Base-by-base conservation (phyloP, 2,797 vertebrate genomes). In the Emys orbicularis region DNA sequence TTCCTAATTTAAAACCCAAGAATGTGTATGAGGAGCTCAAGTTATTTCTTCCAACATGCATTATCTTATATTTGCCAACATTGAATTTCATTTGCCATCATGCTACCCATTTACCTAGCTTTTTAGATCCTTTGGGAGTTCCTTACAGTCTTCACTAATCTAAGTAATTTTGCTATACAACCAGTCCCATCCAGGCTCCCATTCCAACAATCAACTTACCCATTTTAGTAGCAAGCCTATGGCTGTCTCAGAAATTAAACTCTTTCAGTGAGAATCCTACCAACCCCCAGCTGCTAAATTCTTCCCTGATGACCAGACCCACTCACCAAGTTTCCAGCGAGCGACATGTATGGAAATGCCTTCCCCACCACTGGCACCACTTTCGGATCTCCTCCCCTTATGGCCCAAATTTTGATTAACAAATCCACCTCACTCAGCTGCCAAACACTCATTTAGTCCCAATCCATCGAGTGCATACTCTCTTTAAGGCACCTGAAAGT, bases 61-160 rank as follows among this genome's bases (percentile, higher is more conserved):
- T 87, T 54, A 86, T 81, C 89, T 81, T 83, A 6, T 61, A 79
- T 95, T 94, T 94, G 52, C 56, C 56, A 61, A 27, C 89, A 84
- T 84, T 82, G 91, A 91, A 83, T 31, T 85, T 79, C 68, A 91
- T 90, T 92, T 96, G 15, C 52, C 54, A 47, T 68, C 18, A 94
- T 57, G 37, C 1, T 96, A 41, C 21, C 86, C 21, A 52, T 81
- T 93, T 84, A 90, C 23, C 83, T 92, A 74, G 79, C 90, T 85
- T 56, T 81, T 95, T 47, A 76, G 61, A 81, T 89, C 88, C 86
- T 53, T 74, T 85, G 29, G n/a, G n/a, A 88, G 53, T 90, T 83
- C 19, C n/a, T 86, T 41, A 85, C 6, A 19, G 77, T 90, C 50
- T 89, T 94, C 84, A 83, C 65, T 86, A 59, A 90, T 61, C 79